Evolutionary conservation across 2,888 invertebrate species (phyloP).

Genomic region (Buathra laborator): DNA sequence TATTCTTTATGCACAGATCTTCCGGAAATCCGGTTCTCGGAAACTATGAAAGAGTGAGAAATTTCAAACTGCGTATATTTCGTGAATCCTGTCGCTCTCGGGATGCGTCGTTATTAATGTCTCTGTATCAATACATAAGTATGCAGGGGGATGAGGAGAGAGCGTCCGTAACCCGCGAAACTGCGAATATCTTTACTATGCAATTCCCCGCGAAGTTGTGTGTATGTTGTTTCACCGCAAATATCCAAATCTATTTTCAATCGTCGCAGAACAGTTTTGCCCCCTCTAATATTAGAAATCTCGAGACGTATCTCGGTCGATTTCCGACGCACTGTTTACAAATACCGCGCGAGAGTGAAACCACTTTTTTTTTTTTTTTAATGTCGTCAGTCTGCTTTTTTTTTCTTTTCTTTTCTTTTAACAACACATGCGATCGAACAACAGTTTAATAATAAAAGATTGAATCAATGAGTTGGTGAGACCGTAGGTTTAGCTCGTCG

Average conservation of each 20-base stretch:
- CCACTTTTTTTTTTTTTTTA: slow-evolving; percentile 8
- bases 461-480: not conserved
- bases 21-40: slow-evolving; percentile 39
- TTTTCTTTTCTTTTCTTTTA: not conserved
- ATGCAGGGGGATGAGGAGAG: not conserved
- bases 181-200: slow-evolving; percentile 20
- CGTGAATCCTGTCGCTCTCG: not conserved
- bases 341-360: slow-evolving; percentile 25
- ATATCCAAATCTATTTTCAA: slow-evolving; percentile 67
- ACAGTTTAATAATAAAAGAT: slow-evolving; percentile 16
- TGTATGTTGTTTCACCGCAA: slow-evolving; percentile 63
- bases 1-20: slow-evolving; percentile 11
- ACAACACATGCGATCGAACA: not conserved
- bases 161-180: not conserved
- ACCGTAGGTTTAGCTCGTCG: not conserved
- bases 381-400: not conserved
- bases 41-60: slow-evolving; percentile 21
- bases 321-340: slow-evolving; percentile 43
- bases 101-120: slow-evolving; percentile 44
- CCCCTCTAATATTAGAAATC: slow-evolving; percentile 62
- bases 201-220: not conserved
- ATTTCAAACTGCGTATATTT: slow-evolving; percentile 7
- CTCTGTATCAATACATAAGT: slow-evolving; percentile 39
- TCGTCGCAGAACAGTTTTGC: slow-evolving; percentile 56
- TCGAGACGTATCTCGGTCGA: slow-evolving; percentile 37